Conservation (phyloP, 2,113 vertebrate genomes). For the Microtus montanus region DNA sequence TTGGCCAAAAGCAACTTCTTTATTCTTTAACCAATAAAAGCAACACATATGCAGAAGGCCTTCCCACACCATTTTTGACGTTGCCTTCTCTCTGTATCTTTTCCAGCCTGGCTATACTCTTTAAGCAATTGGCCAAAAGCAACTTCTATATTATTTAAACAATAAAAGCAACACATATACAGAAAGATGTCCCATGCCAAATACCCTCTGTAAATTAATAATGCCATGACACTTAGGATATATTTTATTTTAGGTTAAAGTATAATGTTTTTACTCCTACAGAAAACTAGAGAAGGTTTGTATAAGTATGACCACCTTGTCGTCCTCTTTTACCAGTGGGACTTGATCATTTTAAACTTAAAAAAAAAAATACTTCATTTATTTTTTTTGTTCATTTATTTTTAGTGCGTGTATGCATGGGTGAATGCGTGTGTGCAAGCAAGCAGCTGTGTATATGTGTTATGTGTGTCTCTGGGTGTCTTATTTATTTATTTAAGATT, state of each 20-base stretch:
- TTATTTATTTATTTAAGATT: too few species aligned
- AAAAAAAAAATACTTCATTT: background rate
- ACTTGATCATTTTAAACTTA: background rate
- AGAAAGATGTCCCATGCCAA: too few species aligned
- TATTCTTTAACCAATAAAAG: too few species aligned
- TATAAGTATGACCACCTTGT: background rate
- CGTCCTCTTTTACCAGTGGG: fast-evolving
- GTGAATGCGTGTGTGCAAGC: background rate
- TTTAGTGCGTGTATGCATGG: background rate
- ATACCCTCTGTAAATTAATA: background rate
- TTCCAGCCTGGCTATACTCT: too few species aligned
- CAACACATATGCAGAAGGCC: too few species aligned
- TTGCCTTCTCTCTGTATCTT: too few species aligned
- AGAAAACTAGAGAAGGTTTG: background rate
- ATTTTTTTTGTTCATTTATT: background rate
- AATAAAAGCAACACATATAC: too few species aligned
- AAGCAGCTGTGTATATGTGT: background rate
- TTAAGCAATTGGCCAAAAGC: too few species aligned
- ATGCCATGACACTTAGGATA: background rate
- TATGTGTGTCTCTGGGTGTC: background rate
- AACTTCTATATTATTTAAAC: too few species aligned
- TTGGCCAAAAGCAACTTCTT: too few species aligned
- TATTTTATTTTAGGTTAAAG: background rate
- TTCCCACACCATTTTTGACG: too few species aligned
- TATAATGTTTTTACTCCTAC: background rate